A percentile compares a stretch with the other conserved stretches of the same genome.
Conservation (phyloP, 2,888 invertebrate genomes). For the Pachydiplax longipennis region DNA sequence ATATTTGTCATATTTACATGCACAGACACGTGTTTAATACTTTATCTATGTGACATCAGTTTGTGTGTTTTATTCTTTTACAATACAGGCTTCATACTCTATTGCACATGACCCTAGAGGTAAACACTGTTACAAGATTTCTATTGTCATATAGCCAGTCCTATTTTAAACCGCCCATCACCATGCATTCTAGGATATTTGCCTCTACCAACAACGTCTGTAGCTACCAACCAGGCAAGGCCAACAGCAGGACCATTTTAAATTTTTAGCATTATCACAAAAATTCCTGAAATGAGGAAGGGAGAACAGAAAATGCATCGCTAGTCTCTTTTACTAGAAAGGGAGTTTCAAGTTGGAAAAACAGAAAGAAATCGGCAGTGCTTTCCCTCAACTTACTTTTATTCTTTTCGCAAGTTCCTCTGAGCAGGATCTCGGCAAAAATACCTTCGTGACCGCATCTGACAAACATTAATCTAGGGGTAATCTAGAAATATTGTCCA, state of each 20-base stretch:
- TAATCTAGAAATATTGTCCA: background rate
- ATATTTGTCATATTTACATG: slow-evolving; percentile 41
- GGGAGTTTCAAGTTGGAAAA: background rate
- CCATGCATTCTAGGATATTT: slow-evolving; percentile 22
- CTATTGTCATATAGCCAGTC: slow-evolving; percentile 43
- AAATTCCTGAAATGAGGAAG: background rate
- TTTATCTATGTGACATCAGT: slow-evolving; percentile 29
- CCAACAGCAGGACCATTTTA: slow-evolving; percentile 17
- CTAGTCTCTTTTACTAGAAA: background rate
- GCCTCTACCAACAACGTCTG: slow-evolving; percentile 16
- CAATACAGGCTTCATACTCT: slow-evolving; percentile 35
- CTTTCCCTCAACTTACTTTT: slow-evolving; percentile 20
- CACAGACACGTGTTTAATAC: slow-evolving; percentile 44
- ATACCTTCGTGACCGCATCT: background rate
- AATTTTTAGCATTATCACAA: background rate
- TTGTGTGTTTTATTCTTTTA: slow-evolving; percentile 11
- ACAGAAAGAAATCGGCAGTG: slow-evolving; percentile 27
- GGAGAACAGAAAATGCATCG: background rate
- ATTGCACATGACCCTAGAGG: slow-evolving; percentile 41
- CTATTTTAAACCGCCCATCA: slow-evolving; percentile 32
- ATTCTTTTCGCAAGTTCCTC: slow-evolving; percentile 3
- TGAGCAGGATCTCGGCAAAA: background rate
- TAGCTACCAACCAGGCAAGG: background rate
- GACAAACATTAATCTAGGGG: slow-evolving; percentile 10
- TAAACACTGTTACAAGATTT: slow-evolving; percentile 36